Base-by-base conservation (phyloP, 2,888 invertebrate genomes). In the Trachelus tabidus region DNA sequence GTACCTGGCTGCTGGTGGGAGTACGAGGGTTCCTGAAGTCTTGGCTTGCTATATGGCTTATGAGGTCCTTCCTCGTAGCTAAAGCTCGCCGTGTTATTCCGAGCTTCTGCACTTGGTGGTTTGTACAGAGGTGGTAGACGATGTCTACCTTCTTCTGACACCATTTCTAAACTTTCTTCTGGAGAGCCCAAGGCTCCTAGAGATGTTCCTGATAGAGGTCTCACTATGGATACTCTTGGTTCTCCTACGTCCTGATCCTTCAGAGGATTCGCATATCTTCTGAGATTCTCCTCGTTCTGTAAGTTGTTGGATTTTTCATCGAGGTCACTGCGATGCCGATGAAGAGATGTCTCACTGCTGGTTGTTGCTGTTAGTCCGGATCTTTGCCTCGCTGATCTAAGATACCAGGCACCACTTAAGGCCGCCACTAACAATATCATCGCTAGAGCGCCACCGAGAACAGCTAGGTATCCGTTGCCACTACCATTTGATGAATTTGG, bases 291-390 rank as follows among this genome's bases (percentile, higher is more conserved):
- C 90, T 97, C 97, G 91, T 97, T 97, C 92, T 98, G 97, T 79
- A 97, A 92, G 91, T 98, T 98, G 91, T 98, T 98, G 4, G 97
- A 96, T 90, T 97, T 97, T 89, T 97, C 97, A 89, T 97, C 91
- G 35, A 91, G 83, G 78, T 91, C 97, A 89, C 96, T 96, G 88
- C 95, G 95, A 69, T 93, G 92, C 84, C 94, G 92, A 78, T 91
- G 91, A 76, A 91, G 76, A 56, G 91, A 89, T 0, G 91, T 91
- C 77, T 91, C 91, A 83, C 91, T 91, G 81, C 89, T 90, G 35
- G 91, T 91, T 2, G 91, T 90, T 0, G 91, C 90, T 0, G 91
- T 91, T 34, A 91, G 69, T n/a, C 89, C 90, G 1, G 91, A 90
- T 69, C 89, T 83, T 74, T 88, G 85, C 78, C 89, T 84, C 34